Conservation (phyloP, 2,113 vertebrate species). For the Pygoscelis antarcticus region DNA sequence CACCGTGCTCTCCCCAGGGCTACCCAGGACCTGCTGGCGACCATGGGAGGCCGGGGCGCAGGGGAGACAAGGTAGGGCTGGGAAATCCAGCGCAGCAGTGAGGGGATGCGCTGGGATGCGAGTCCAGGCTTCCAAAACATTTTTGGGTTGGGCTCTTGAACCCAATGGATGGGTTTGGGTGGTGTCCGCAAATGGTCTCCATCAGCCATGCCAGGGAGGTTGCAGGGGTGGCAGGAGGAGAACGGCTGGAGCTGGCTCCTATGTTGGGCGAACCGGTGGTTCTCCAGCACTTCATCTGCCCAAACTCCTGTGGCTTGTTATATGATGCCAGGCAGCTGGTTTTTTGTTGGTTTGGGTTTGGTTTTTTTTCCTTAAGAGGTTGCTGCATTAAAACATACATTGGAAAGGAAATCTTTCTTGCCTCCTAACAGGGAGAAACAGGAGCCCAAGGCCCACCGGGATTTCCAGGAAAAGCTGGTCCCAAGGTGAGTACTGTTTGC, state of each 20-base stretch:
- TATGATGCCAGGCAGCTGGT: not conserved
- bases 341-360: not conserved
- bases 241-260: not conserved
- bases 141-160: not conserved
- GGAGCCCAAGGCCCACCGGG: constrained; percentile 79
- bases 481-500: constrained; percentile 71
- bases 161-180: not conserved
- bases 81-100: not conserved
- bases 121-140: not conserved
- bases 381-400: not conserved
- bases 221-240: not conserved
- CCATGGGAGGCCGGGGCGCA: constrained; percentile 75
- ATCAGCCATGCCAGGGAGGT: not conserved
- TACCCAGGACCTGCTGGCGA: constrained; percentile 78
- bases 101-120: not conserved
- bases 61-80: constrained; percentile 79
- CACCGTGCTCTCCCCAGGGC: constrained; percentile 65
- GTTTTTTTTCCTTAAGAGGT: not conserved
- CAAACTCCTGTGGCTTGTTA: not conserved
- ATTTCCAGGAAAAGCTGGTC: constrained; percentile 77
- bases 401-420: not conserved
- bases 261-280: rapidly evolving
- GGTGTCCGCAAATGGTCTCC: rapidly evolving
- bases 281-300: not conserved
- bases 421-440: constrained; percentile 74